Evolutionary conservation across 2,797 vertebrate genomes (phyloP).

Genomic region (Loriculus beryllinus): DNA sequence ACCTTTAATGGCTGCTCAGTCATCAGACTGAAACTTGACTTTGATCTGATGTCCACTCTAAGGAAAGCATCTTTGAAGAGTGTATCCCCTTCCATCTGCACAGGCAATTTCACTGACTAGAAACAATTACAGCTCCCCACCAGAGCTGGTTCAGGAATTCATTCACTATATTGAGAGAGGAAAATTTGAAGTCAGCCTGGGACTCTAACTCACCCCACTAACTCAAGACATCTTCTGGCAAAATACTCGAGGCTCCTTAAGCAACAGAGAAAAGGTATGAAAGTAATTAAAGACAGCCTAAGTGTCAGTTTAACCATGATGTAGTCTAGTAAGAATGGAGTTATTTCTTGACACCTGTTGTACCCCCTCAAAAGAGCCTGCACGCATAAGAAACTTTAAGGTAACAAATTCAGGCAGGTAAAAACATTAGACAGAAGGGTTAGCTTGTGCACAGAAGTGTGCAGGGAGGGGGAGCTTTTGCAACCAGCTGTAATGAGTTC

Average conservation of each 20-base stretch:
- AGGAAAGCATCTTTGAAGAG: background rate
- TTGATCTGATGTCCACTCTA: background rate
- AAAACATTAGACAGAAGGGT: background rate
- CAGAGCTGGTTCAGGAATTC: background rate
- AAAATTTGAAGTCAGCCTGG: background rate
- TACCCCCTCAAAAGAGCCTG: background rate
- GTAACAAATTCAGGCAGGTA: background rate
- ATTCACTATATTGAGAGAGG: background rate
- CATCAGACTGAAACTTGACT: background rate
- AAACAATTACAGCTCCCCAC: background rate
- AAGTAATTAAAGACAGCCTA: background rate
- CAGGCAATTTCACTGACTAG: background rate
- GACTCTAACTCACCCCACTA: background rate
- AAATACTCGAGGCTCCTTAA: background rate
- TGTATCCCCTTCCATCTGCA: background rate
- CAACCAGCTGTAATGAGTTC: slow-evolving; percentile 52
- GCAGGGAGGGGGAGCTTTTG: slow-evolving; percentile 8
- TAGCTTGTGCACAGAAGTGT: background rate
- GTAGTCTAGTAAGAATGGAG: background rate
- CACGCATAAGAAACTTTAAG: background rate
- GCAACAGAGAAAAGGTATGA: background rate
- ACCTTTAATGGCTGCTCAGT: background rate
- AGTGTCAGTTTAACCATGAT: background rate
- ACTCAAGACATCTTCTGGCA: background rate
- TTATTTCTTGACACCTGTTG: background rate